Evolutionary conservation across 2,888 invertebrate genomes (phyloP).

Genomic region (Eudemis profundana): DNA sequence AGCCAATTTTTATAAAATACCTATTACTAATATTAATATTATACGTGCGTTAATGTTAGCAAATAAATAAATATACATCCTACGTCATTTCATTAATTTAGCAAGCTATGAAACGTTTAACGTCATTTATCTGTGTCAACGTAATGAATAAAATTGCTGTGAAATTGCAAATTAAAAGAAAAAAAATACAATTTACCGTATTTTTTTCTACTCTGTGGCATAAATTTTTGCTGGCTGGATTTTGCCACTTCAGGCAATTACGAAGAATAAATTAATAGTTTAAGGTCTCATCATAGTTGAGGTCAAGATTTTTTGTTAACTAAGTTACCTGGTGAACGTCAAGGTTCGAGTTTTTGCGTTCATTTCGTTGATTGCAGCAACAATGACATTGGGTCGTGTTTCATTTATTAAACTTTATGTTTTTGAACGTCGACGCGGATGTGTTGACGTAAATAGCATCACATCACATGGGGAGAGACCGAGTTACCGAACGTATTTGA

Average conservation of each 20-base stretch:
- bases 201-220: background rate
- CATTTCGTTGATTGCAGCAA: conserved; percentile 46
- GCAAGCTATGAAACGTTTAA: conserved; percentile 17
- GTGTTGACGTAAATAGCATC: conserved; percentile 70
- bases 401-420: conserved; percentile 47
- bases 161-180: conserved; percentile 15
- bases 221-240: background rate
- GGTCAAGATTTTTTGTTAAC: conserved; percentile 43
- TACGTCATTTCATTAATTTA: conserved; percentile 23
- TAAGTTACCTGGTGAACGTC: conserved; percentile 55
- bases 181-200: background rate
- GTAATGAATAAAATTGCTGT: conserved; percentile 11
- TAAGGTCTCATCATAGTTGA: conserved; percentile 38
- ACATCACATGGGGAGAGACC: conserved; percentile 65
- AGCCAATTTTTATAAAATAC: conserved; percentile 16
- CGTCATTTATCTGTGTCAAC: conserved; percentile 22
- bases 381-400: conserved; percentile 54
- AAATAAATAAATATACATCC: background rate
- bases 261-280: conserved; percentile 25
- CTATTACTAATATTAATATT: background rate
- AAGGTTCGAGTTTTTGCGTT: conserved; percentile 59
- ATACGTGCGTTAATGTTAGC: conserved; percentile 14
- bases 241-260: conserved; percentile 15
- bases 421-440: conserved; percentile 50
- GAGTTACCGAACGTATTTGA: conserved; percentile 65